Evolutionary conservation across 1,140 invertebrate species (phyloP), one percentile per base, ranked within the genome.

Genomic region (Condylostylus longicornis): DNA sequence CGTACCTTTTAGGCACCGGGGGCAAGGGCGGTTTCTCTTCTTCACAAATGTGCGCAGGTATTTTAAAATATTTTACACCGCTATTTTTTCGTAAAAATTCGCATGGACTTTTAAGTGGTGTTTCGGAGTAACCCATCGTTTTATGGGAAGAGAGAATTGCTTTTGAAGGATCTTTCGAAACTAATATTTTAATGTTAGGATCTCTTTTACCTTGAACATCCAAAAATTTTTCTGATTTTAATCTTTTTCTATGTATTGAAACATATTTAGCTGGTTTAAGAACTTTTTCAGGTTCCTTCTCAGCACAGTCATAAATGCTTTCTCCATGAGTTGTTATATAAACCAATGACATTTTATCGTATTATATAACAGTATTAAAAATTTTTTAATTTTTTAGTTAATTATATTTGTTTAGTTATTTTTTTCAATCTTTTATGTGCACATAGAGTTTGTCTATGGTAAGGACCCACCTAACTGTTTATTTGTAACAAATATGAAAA

Each of bases 91-190:
- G 70, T 18, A 77, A 45, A 50, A 67, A 77, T 12, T 69, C 48
- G 1, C 58, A 58, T 0, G 75, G 74, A 23, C 63, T 50, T 42
- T 65, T 64, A 1, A 69, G 36, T 6, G 67, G 65, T 8, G 66
- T 62, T 42, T 68, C 64, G 2, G 73, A 67, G 38, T 68, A 66
- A 3, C 75, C 75, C 58, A 77, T 70, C 4, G 69, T 71, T 33
- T 65, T 64, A 41, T 68, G 68, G 13, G 44, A 40, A 10, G 46
- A 43, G n/a, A n/a, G n/a, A n/a, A n/a, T n/a, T n/a, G n/a, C n/a
- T n/a, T n/a, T n/a, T n/a, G n/a, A n/a, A n/a, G n/a, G n/a, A 49
- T 58, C 53, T 31, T 50, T 47, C 18, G 56, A 46, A 36, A 46
- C 45, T n/a, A n/a, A n/a, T n/a, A n/a, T n/a, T n/a, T n/a, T n/a